A percentile compares a stretch with the other conserved stretches of the same genome.
These are phyloP conservation scores for Ptiloglossa arizonensis DNA, from an alignment of 1,140 invertebrate genomes.

Conservation along the genomic window DNA sequence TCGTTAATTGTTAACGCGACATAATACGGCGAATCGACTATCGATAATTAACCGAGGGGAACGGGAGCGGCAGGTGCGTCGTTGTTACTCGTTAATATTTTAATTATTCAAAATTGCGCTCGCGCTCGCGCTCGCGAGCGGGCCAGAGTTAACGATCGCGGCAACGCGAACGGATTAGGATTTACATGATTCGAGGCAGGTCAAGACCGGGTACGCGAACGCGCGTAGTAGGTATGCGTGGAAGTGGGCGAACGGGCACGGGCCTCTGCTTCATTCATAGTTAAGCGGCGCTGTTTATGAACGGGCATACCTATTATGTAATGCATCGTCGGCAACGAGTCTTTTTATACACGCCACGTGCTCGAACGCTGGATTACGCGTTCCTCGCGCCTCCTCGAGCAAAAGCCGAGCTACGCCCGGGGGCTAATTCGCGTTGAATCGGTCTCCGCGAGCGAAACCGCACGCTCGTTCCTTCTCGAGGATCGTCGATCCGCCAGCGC, in stretches of 20 bases:
- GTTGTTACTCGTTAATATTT: slow-evolving; percentile 64
- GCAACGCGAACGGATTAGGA: slow-evolving; percentile 62
- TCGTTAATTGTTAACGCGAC: slow-evolving; percentile 61
- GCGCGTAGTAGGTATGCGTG: slow-evolving; percentile 18
- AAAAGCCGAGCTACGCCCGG: slow-evolving; percentile 25
- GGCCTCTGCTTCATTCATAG: slow-evolving; percentile 74
- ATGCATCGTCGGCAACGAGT: slow-evolving; percentile 64
- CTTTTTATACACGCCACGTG: slow-evolving; percentile 70
- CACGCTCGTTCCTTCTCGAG: not conserved
- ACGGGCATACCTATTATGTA: slow-evolving; percentile 74
- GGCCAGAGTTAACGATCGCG: not conserved
- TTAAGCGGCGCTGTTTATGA: slow-evolving; percentile 70
- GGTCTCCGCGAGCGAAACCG: not conserved
- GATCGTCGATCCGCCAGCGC: not conserved
- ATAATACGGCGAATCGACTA: slow-evolving; percentile 60
- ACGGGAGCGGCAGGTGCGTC: slow-evolving; percentile 39
- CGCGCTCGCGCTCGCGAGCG: not conserved
- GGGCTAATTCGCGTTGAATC: slow-evolving; percentile 6
- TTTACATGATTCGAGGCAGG: slow-evolving; percentile 75
- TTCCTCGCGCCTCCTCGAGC: slow-evolving; percentile 34
- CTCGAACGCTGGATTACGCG: slow-evolving; percentile 52
- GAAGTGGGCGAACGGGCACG: slow-evolving; percentile 49
- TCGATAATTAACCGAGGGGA: slow-evolving; percentile 60
- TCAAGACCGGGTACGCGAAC: slow-evolving; percentile 66
- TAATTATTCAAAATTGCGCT: slow-evolving; percentile 58